phyloP scores from a whole-genome alignment of 2,113 vertebrate species.

The Rostratula benghalensis region DNA sequence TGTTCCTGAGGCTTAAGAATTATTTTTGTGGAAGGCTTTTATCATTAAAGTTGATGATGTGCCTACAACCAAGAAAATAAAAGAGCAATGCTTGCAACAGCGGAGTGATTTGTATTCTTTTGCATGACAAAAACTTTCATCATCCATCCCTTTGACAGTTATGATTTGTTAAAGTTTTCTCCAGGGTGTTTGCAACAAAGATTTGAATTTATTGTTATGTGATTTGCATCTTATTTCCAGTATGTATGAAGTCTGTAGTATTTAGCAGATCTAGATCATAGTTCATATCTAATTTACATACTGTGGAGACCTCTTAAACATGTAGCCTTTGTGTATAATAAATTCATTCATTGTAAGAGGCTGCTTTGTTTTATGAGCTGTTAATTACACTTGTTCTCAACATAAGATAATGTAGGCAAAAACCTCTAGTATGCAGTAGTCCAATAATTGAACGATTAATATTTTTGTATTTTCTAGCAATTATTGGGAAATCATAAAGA shows the following conservation, averaged over 20 bases:
- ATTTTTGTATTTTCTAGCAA: not conserved
- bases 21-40: constrained; percentile 78
- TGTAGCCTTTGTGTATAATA: constrained; percentile 36
- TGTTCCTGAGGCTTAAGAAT: constrained; percentile 80
- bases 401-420: not conserved
- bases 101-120: constrained; percentile 72
- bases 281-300: constrained; percentile 26
- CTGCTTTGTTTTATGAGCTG: constrained; percentile 55
- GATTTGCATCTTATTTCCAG: constrained; percentile 73
- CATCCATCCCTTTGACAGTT: constrained; percentile 68
- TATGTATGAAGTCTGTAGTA: not conserved
- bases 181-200: constrained; percentile 61
- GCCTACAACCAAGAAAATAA: constrained; percentile 68
- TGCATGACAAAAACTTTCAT: constrained; percentile 69
- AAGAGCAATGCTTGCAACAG: constrained; percentile 32
- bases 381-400: constrained; percentile 52
- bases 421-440: not conserved
- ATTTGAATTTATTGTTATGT: constrained; percentile 67
- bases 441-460: constrained; percentile 13
- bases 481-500: not conserved
- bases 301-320: constrained; percentile 48
- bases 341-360: constrained; percentile 52
- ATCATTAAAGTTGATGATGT: constrained; percentile 80
- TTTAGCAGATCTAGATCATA: constrained; percentile 17
- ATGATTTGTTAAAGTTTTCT: constrained; percentile 75